These are phyloP conservation scores for Merops nubicus DNA, from an alignment of 2,113 vertebrate genomes.

Conservation along the genomic window DNA sequence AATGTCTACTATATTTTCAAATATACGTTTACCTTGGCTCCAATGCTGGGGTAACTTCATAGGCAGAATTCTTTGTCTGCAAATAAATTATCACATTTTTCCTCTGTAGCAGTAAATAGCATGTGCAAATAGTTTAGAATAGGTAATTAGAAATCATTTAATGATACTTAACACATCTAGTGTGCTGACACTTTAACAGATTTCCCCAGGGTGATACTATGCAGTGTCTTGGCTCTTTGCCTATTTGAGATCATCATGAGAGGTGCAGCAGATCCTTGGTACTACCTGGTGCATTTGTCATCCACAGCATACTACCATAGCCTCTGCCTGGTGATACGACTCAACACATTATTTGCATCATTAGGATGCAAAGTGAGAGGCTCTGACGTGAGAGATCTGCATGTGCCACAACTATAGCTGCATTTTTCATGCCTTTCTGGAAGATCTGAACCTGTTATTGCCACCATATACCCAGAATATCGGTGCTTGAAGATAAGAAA, in stretches of 20 bases:
- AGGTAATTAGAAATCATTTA: neutral
- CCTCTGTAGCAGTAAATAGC: neutral
- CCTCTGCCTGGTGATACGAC: neutral
- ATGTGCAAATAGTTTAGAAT: neutral
- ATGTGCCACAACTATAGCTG: too few relatives aligned
- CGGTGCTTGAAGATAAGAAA: neutral
- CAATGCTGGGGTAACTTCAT: neutral
- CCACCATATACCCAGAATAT: accelerated
- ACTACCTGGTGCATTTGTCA: neutral
- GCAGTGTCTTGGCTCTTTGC: neutral
- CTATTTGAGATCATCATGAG: neutral
- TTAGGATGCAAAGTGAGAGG: neutral
- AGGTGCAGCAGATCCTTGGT: neutral
- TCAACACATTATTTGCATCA: neutral
- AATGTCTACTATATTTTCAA: neutral
- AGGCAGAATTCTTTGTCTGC: neutral
- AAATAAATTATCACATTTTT: neutral
- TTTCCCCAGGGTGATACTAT: neutral
- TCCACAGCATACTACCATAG: neutral
- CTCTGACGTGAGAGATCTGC: neutral
- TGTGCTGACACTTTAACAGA: neutral
- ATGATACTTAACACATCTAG: neutral
- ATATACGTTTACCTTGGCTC: neutral
- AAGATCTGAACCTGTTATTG: neutral
- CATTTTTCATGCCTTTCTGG: neutral